A percentile compares a stretch with the other conserved stretches of the same genome.
Conservation (phyloP, 2,888 invertebrate genomes). For the Callyntrura guangdongensis region DNA sequence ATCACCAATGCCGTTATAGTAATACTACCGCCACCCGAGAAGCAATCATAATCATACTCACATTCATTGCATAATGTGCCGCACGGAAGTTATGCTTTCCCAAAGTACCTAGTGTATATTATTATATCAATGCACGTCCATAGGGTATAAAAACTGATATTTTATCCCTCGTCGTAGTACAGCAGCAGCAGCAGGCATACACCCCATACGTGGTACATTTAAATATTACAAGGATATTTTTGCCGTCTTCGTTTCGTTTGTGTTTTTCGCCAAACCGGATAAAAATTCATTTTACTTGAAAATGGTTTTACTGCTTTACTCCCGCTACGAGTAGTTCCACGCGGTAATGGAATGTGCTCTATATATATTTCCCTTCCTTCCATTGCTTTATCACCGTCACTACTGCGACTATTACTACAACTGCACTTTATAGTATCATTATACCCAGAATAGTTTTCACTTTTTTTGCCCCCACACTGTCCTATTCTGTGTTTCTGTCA, state of each 20-base stretch:
- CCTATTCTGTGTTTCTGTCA: conserved; percentile 64
- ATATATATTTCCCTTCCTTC: conserved; percentile 22
- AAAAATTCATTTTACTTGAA: conserved; percentile 65
- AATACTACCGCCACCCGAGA: not conserved
- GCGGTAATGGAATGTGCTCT: conserved; percentile 31
- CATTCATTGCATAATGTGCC: conserved; percentile 46
- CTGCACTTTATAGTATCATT: conserved; percentile 44
- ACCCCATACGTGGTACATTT: conserved; percentile 6
- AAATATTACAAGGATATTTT: conserved; percentile 52
- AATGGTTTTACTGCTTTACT: conserved; percentile 32
- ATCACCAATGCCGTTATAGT: too few species aligned
- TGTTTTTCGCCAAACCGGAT: conserved; percentile 48
- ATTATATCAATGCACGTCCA: not conserved
- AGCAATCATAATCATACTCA: conserved; percentile 47
- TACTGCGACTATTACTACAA: not conserved
- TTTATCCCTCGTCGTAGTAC: too few species aligned
- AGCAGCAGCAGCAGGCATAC: not conserved
- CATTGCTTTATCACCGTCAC: conserved; percentile 11
- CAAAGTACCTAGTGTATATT: conserved; percentile 23
- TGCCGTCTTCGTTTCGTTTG: not conserved
- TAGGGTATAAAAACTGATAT: not conserved
- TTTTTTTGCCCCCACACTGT: conserved; percentile 27
- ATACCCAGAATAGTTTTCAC: not conserved
- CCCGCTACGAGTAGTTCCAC: not conserved
- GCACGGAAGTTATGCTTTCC: conserved; percentile 6